These are phyloP conservation scores for Octodonta nipae DNA, from an alignment of 2,888 invertebrate genomes.

Conservation along the genomic window DNA sequence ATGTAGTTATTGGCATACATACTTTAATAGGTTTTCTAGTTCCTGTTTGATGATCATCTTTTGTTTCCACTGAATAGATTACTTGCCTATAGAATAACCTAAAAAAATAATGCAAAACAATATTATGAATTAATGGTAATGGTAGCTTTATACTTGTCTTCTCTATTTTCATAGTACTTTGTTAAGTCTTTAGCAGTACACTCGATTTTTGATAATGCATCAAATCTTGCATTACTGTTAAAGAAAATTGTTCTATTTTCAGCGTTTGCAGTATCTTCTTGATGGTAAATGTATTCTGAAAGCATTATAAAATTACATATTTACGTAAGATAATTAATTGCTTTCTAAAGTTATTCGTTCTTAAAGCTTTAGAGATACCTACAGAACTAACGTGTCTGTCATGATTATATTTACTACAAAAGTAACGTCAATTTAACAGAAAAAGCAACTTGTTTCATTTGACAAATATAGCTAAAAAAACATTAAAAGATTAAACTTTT, in stretches of 20 bases:
- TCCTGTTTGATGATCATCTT: conserved; percentile 4
- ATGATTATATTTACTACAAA: no score
- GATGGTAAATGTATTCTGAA: conserved; percentile 34
- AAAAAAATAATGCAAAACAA: conserved; percentile 6
- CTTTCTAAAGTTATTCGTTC: no score
- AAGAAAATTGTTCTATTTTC: conserved; percentile 38
- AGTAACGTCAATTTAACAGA: no score
- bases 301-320: conserved; percentile 9
- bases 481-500: no score
- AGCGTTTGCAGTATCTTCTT: conserved; percentile 24
- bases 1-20: no score
- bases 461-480: no score
- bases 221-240: conserved; percentile 49
- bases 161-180: conserved; percentile 17
- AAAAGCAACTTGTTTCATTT: no score
- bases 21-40: neutral
- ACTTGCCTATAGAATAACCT: conserved; percentile 31
- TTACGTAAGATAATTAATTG: no score
- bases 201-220: conserved; percentile 51
- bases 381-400: no score
- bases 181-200: conserved; percentile 36
- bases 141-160: conserved; percentile 14
- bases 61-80: conserved; percentile 24
- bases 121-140: conserved; percentile 14
- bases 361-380: no score